Percentiles rank a stretch among this genome's conserved stretches.
Conservation (phyloP, 2,113 vertebrate species). For the Nesogale talazaci region DNA sequence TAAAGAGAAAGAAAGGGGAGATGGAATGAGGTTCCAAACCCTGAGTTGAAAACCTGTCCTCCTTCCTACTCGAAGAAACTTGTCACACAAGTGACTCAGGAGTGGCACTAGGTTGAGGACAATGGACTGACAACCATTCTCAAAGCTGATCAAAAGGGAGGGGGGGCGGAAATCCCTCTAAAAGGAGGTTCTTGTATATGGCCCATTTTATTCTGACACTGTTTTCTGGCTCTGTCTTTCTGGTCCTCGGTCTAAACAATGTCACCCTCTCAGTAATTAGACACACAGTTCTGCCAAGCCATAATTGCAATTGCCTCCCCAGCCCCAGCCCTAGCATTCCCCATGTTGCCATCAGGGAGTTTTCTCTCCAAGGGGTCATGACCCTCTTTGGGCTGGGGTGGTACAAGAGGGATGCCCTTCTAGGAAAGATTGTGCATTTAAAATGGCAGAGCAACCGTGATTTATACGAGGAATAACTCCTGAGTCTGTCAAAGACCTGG, state of each 20-base stretch:
- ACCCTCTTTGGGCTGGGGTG: conserved; percentile 57
- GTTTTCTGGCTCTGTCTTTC: conserved; percentile 50
- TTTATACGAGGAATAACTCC: conserved; percentile 67
- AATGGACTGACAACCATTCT: neutral
- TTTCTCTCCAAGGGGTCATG: conserved; percentile 74
- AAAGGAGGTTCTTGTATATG: conserved; percentile 14
- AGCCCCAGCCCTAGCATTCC: neutral
- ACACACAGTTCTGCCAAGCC: neutral
- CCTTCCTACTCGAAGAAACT: conserved; percentile 15
- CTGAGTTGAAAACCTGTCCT: conserved; percentile 13
- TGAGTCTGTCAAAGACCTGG: conserved; percentile 65
- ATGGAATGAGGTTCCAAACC: neutral
- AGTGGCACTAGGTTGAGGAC: neutral
- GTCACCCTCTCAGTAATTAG: conserved; percentile 36
- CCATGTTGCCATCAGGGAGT: conserved; percentile 35
- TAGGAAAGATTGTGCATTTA: conserved; percentile 72
- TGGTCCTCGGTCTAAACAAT: conserved; percentile 31
- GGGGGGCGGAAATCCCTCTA: neutral
- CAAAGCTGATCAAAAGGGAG: neutral
- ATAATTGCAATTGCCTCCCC: conserved; percentile 35
- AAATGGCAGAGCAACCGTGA: conserved; percentile 69
- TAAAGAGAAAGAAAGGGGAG: conserved; percentile 25
- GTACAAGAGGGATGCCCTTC: conserved; percentile 68
- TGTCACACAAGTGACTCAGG: conserved; percentile 11
- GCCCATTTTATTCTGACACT: conserved; percentile 36